A percentile compares a stretch with the other conserved stretches of the same genome.
phyloP scores from a whole-genome alignment of 2,113 vertebrate species.

The Seriola dumerili region DNA sequence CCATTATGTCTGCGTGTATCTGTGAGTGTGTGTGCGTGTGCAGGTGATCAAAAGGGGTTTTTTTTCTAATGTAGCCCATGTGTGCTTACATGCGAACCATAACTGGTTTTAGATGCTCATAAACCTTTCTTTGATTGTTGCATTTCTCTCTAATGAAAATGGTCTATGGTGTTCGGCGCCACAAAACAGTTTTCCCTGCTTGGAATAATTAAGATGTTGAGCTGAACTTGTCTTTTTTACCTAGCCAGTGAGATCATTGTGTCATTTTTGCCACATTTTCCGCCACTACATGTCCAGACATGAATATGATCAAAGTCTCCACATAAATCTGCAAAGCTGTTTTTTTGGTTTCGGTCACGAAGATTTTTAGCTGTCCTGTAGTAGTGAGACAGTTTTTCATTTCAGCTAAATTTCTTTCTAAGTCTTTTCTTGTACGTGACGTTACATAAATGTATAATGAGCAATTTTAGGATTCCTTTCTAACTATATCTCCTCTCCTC shows the following conservation, averaged over 20 bases:
- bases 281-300: constrained; percentile 58
- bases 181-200: constrained; percentile 23
- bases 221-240: constrained; percentile 34
- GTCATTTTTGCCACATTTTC: constrained; percentile 58
- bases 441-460: neutral
- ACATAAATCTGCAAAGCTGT: constrained; percentile 53
- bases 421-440: neutral
- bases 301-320: constrained; percentile 59
- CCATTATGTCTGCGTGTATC: constrained; percentile 21
- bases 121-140: constrained; percentile 49
- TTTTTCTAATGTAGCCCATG: constrained; percentile 37
- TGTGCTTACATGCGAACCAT: constrained; percentile 18
- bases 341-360: constrained; percentile 26
- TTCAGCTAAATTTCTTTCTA: constrained; percentile 38
- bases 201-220: constrained; percentile 51
- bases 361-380: constrained; percentile 14
- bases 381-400: constrained; percentile 24
- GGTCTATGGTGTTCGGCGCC: neutral
- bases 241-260: constrained; percentile 40
- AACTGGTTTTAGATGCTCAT: constrained; percentile 40
- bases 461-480: neutral
- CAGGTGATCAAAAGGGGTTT: constrained; percentile 61
- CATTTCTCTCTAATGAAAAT: constrained; percentile 46
- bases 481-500: neutral
- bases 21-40: constrained; percentile 16